Base-by-base conservation (phyloP, 1,140 invertebrate species). In the Stegodyphus mimosarum region DNA sequence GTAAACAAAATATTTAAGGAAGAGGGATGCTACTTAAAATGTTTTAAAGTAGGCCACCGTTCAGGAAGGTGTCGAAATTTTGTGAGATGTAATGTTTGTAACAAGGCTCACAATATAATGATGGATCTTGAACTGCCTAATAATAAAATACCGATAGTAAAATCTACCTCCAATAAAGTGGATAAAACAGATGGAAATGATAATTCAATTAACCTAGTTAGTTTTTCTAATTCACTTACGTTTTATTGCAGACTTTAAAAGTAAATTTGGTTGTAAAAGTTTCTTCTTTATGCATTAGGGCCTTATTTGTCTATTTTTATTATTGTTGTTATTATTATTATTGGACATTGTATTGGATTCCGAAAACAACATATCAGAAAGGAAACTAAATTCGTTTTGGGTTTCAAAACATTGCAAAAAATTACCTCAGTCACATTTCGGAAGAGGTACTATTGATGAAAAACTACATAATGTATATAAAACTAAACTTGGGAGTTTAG, bases 81-180 rank as follows among this genome's bases (percentile, higher is more conserved):
- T 48, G n/a, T 76, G 18, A 76, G 53, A 76, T 63, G 74, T 63
- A 11, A 33, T 13, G 53, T 63, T 49, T 76, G 74, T 60, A 76
- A 60, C 9, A 63, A 76, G 10, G 9, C 53, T 33, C 74, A 64
- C 52, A 18, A 60, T 64, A 50, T 33, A n/a, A 64, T 76, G 17
- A 76, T 76, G 74, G 60, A 53, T 76, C 52, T n/a, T 5, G 18
- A 76, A 33, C 7, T 7, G 33, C 17, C 10, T 63, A 11, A 63
- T 18, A 76, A 63, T 18, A 49, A 9, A 50, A 48, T 7, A 13
- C 53, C 53, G 7, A 13, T 55, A 7, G 13, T 18, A 13, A 76
- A 63, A 63, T 0, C 74, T 63, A 17, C 10, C 17, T 76, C 55
- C 0, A 33, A 51, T 50, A 76, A 48, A 15, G 10, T n/a, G 10